These are phyloP conservation scores for Phasia obesa DNA, from an alignment of 2,888 invertebrate genomes.

Conservation along the genomic window DNA sequence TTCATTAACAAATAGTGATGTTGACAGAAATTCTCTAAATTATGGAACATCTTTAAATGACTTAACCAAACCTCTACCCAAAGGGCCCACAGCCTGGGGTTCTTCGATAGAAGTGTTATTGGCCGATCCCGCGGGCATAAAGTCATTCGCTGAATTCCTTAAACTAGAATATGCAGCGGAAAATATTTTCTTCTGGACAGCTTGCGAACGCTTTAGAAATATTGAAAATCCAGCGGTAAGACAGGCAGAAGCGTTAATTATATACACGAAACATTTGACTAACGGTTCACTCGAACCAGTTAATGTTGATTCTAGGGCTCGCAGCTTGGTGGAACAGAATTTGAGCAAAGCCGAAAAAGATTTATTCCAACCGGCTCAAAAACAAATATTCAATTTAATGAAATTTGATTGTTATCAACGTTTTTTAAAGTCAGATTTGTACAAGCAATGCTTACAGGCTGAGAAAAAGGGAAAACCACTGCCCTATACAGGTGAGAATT, in stretches of 20 bases:
- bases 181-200: conserved; percentile 98
- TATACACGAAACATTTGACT: conserved; percentile 93
- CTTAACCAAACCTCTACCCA: conserved; percentile 46
- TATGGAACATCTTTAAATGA: conserved; percentile 37
- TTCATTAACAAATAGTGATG: conserved; percentile 73
- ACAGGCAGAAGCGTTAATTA: conserved; percentile 87
- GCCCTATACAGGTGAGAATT: conserved; percentile 83
- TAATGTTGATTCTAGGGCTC: conserved; percentile 96
- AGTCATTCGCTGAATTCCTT: conserved; percentile 96
- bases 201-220: conserved; percentile 93
- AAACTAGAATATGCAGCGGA: conserved; percentile 99
- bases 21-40: conserved; percentile 79
- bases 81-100: conserved; percentile 90
- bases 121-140: conserved; percentile 93
- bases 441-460: conserved; percentile 91
- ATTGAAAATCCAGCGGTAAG: conserved; percentile 85
- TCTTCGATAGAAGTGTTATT: conserved; percentile 94
- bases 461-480: conserved; percentile 85
- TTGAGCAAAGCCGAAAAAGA: conserved; percentile 85
- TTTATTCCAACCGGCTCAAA: conserved; percentile 92
- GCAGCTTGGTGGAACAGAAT: conserved; percentile 87
- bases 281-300: conserved; percentile 95
- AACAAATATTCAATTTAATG: conserved; percentile 98
- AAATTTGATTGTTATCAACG: conserved; percentile 99
- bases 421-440: conserved; percentile 91